These are phyloP conservation scores for Aphidoletes aphidimyza DNA, from an alignment of 2,888 invertebrate genomes.

Conservation along the genomic window DNA sequence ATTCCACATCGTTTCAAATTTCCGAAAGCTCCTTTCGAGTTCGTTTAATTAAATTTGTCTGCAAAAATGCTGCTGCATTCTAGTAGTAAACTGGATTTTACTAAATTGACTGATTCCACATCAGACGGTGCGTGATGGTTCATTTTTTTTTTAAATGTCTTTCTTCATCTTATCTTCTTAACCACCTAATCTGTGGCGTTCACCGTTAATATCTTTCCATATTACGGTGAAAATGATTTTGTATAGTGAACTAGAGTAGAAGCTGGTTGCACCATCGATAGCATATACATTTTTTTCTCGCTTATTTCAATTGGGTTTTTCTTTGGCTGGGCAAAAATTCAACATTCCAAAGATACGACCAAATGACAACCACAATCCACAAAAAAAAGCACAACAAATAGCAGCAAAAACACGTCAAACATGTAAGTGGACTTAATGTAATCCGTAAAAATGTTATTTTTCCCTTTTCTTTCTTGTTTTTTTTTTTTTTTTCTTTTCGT, in stretches of 20 bases:
- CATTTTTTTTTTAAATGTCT: background rate
- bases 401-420: background rate
- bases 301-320: background rate
- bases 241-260: background rate
- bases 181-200: background rate
- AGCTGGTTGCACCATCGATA: background rate
- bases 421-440: constrained; percentile 55
- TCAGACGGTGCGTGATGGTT: background rate
- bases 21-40: background rate
- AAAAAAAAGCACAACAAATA: background rate
- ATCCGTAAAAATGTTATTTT: constrained; percentile 56
- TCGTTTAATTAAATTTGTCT: background rate
- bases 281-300: background rate
- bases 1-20: no score
- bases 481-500: constrained; percentile 24
- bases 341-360: background rate
- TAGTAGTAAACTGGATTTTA: background rate
- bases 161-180: constrained; percentile 16
- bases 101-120: background rate
- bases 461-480: background rate
- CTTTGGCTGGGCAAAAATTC: background rate
- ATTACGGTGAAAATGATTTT: background rate
- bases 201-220: background rate
- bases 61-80: background rate
- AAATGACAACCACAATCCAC: background rate